These are phyloP conservation scores for Tringa solitaria DNA, from an alignment of 2,113 vertebrate species.

Conservation along the genomic window DNA sequence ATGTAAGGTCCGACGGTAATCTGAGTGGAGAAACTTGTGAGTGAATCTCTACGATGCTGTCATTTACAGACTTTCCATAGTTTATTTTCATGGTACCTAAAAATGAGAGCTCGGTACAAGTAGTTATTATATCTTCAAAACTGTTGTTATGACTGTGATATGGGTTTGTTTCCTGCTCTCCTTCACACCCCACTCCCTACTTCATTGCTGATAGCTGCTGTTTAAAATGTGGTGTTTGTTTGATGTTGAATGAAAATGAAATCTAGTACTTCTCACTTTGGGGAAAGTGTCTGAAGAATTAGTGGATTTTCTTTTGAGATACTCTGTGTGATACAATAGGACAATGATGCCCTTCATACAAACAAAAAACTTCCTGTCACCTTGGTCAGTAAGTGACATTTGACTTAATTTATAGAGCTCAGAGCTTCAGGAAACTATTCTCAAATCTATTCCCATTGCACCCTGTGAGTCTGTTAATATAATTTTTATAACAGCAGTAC, in stretches of 20 bases:
- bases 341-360: fast-evolving
- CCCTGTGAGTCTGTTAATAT: not conserved
- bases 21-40: not conserved
- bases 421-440: not conserved
- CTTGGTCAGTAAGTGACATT: not conserved
- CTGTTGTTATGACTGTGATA: not conserved
- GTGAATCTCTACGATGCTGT: not conserved
- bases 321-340: not conserved
- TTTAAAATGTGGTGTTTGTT: not conserved
- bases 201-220: not conserved
- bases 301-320: not conserved
- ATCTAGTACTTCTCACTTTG: not conserved
- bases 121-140: not conserved
- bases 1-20: not conserved
- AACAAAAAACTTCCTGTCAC: not conserved
- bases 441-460: not conserved
- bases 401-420: not conserved
- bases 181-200: not conserved
- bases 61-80: not conserved
- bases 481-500: not conserved
- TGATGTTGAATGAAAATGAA: not conserved
- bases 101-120: not conserved
- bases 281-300: not conserved
- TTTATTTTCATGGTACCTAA: not conserved
- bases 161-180: not conserved